Base-by-base conservation (phyloP, 2,888 invertebrate species). In the Rhorus exstirpatorius region DNA sequence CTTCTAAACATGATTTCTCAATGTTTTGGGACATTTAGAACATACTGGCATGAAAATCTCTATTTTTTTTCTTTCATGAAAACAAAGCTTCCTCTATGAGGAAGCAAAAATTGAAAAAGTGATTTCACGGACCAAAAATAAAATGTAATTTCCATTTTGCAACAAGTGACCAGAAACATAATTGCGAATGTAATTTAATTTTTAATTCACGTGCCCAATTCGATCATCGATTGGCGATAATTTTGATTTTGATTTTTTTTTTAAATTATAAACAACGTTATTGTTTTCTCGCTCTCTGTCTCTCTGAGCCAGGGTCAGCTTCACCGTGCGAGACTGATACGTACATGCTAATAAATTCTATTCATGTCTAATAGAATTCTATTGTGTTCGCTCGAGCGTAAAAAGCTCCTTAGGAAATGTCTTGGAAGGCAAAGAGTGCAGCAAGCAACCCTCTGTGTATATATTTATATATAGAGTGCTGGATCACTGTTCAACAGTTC, bases 341-440 rank as follows among this genome's bases (percentile, higher is more conserved):
- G 41, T 61, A 55, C 41, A 26, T 26, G 8, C 31, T 63, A 26
- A 53, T 63, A 74, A 53, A 19, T 38, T 49, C 55, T 46, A 49
- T n/a, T n/a, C 44, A 63, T 79, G 46, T 76, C 74, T 58, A 41
- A 83, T 72, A 49, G 63, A 72, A 84, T 83, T 68, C 81, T 75
- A 86, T 85, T 86, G 86, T 80, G 77, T 60, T 76, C 82, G 67
- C 51, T 85, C 65, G 53, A 86, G 81, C 85, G 84, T 86, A n/a
- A 81, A 86, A 82, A 80, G 75, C 83, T 86, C 70, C 83, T 82
- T 77, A 75, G 79, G 51, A 78, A 81, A 79, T 71, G 76, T 68
- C 41, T 72, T n/a, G 53, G 51, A 72, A 44, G 38, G 67, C 46
- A 44, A 38, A 44, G 60, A 3, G 53, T 53, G 53, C 65, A 24